These are phyloP conservation scores for Ichneumoninae sp. DNA, from an alignment of 2,888 invertebrate species.

Conservation along the genomic window DNA sequence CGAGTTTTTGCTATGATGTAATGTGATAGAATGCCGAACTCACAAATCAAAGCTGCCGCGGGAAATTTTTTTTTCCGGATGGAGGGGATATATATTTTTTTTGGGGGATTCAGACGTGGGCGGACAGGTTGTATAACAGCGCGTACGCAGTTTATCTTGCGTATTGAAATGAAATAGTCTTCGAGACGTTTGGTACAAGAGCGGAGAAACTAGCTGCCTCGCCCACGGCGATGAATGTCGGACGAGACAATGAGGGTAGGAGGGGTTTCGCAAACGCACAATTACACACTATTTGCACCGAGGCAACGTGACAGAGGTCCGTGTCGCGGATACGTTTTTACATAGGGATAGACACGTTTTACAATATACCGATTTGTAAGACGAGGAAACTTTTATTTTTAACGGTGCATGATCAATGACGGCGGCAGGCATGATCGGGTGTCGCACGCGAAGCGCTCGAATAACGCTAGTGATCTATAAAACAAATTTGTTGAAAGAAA, in stretches of 20 bases:
- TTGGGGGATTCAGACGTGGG: constrained; percentile 50
- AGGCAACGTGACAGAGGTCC: constrained; percentile 73
- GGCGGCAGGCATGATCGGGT: not conserved
- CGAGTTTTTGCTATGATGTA: not conserved
- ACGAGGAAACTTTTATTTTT: not conserved
- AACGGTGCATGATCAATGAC: not conserved
- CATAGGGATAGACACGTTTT: not conserved
- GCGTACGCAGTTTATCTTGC: constrained; percentile 54
- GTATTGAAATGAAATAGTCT: constrained; percentile 59
- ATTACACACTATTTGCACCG: constrained; percentile 70
- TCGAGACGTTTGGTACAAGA: constrained; percentile 51
- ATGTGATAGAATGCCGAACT: constrained; percentile 9
- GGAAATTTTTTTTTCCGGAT: constrained; percentile 4
- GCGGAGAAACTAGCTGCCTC: constrained; percentile 29
- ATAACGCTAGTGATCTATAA: not conserved
- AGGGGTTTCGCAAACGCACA: constrained; percentile 57
- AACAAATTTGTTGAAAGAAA: too few relatives aligned
- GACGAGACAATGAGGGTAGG: constrained; percentile 47
- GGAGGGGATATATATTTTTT: not conserved
- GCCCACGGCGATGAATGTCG: constrained; percentile 61
- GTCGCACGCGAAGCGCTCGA: not conserved
- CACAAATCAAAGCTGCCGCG: constrained; percentile 41
- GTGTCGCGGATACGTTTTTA: constrained; percentile 66
- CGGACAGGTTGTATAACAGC: constrained; percentile 40
- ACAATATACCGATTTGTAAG: not conserved